These are phyloP conservation scores for Drosophila baimaii DNA, from an alignment of 1,140 invertebrate species.

Conservation along the genomic window DNA sequence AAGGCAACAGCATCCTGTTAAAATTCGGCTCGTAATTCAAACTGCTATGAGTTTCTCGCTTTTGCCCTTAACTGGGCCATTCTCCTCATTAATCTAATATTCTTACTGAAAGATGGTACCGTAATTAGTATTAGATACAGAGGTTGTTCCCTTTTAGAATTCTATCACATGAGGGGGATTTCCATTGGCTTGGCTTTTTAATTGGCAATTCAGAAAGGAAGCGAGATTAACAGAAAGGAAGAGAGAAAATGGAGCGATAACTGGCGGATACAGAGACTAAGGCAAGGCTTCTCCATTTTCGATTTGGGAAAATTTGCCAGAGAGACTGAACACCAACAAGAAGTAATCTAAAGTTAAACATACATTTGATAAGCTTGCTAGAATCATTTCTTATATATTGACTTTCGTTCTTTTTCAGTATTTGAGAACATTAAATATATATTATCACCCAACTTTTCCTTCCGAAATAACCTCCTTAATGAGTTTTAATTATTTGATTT, in stretches of 20 bases:
- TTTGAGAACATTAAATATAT: background rate
- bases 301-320: background rate
- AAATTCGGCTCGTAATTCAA: background rate
- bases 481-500: constrained; percentile 5
- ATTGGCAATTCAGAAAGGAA: constrained; percentile 56
- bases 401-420: too few species aligned
- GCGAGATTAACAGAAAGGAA: background rate
- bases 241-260: constrained; percentile 2
- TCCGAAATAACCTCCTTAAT: background rate
- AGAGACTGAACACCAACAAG: background rate
- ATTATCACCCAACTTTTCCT: background rate
- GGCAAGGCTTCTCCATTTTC: background rate
- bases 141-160: background rate
- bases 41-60: background rate
- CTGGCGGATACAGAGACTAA: too few species aligned
- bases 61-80: background rate
- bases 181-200: constrained; percentile 45
- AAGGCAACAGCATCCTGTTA: background rate
- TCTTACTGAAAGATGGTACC: background rate
- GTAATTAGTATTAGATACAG: background rate
- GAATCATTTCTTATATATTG: too few species aligned
- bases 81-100: background rate
- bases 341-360: background rate
- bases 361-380: background rate
- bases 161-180: constrained; percentile 40